These are phyloP conservation scores for Sycophaga agraensis DNA, from an alignment of 1,140 invertebrate species.

Conservation along the genomic window DNA sequence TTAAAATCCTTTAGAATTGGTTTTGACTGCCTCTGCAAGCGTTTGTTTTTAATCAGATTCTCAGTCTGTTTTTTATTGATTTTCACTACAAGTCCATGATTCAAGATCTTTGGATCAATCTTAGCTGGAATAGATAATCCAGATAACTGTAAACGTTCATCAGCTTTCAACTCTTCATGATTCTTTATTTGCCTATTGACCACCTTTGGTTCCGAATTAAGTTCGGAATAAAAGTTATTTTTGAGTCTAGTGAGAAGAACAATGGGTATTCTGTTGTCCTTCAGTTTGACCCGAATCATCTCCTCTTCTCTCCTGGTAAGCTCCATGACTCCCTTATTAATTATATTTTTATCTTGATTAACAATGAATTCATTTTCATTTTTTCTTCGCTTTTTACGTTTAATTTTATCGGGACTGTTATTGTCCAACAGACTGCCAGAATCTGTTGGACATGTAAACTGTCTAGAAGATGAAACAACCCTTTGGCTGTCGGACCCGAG, in stretches of 20 bases:
- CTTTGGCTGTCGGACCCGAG: not conserved
- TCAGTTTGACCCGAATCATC: not conserved
- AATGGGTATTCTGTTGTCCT: slow-evolving; percentile 1
- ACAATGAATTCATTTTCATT: not conserved
- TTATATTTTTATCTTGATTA: not conserved
- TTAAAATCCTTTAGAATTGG: not conserved
- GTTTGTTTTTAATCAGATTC: slow-evolving; percentile 6
- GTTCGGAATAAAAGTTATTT: not conserved
- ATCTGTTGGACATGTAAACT: not conserved
- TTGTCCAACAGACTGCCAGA: not conserved
- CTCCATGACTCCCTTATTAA: not conserved
- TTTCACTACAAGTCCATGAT: not conserved
- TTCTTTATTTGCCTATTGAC: not conserved
- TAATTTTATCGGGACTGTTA: slow-evolving; percentile 1
- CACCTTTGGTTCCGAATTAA: slow-evolving; percentile 1
- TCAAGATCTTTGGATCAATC: slow-evolving; percentile 7
- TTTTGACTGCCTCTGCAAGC: not conserved
- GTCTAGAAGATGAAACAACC: not conserved
- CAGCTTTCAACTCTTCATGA: not conserved
- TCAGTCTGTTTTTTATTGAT: slow-evolving; percentile 22
- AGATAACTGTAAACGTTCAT: not conserved
- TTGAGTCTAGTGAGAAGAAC: slow-evolving; percentile 6
- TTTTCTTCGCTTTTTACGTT: slow-evolving; percentile 28
- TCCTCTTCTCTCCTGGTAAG: not conserved
- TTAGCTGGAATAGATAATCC: not conserved